A percentile compares a stretch with the other conserved stretches of the same genome.
Evolutionary conservation across 2,113 vertebrate species (phyloP).

Genomic region (Plectropomus leopardus): DNA sequence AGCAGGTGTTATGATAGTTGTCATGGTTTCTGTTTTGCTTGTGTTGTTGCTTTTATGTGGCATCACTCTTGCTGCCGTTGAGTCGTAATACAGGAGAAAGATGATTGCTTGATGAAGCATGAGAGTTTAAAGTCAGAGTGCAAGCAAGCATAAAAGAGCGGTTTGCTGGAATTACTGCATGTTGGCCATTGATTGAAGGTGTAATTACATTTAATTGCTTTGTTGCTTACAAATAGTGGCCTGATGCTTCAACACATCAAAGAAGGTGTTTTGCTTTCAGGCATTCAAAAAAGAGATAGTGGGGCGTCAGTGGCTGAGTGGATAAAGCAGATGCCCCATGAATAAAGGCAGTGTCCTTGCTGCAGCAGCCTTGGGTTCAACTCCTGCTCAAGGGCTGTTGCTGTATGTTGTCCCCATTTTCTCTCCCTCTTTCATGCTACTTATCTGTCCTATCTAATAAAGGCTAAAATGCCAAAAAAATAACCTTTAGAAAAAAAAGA

Average conservation of each 20-base stretch:
- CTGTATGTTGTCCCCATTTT: too few relatives aligned
- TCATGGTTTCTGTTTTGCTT: slow-evolving; percentile 8
- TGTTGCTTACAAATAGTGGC: not conserved
- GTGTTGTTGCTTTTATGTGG: not conserved
- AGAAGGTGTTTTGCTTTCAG: not conserved
- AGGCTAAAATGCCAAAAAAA: too few relatives aligned
- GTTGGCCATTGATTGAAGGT: not conserved
- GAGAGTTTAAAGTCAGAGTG: not conserved
- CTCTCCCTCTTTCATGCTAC: too few relatives aligned
- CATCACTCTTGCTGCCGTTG: not conserved
- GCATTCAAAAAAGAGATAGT: not conserved
- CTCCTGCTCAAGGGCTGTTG: too few relatives aligned
- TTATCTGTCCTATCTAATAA: too few relatives aligned
- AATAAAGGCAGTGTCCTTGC: too few relatives aligned
- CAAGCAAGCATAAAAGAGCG: not conserved
- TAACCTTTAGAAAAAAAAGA: too few relatives aligned
- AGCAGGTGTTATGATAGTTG: not conserved
- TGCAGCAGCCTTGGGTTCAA: too few relatives aligned
- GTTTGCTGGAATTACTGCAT: not conserved
- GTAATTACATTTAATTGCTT: not conserved
- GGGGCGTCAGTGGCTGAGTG: too few relatives aligned
- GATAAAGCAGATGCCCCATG: too few relatives aligned
- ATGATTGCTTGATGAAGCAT: not conserved
- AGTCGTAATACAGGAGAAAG: not conserved
- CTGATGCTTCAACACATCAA: not conserved